Evolutionary conservation across 2,888 invertebrate species (phyloP).

Genomic region (Morpho deidamia): DNA sequence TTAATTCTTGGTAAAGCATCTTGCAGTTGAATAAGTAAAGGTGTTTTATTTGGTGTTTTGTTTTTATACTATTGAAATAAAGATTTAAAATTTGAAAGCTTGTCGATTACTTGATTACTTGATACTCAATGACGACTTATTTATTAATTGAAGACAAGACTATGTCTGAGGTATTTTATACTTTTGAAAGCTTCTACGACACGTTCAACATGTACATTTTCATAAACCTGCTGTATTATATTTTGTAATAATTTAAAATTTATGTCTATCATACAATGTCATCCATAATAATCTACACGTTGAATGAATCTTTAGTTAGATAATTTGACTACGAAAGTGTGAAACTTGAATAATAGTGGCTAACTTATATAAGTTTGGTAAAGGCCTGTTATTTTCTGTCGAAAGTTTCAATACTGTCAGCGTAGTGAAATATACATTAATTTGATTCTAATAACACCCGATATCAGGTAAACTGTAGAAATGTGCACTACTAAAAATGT

Average conservation of each 20-base stretch:
- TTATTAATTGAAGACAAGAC: neutral
- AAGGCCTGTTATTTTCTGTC: slow-evolving; percentile 12
- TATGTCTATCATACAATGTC: neutral
- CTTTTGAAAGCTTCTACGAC: too few species aligned
- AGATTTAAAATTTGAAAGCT: slow-evolving; percentile 4
- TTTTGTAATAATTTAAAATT: too few species aligned
- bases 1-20: slow-evolving; percentile 58
- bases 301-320: slow-evolving; percentile 13
- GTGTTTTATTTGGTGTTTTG: slow-evolving; percentile 32
- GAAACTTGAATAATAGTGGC: slow-evolving; percentile 17
- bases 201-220: too few species aligned
- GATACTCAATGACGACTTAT: neutral
- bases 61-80: slow-evolving; percentile 9
- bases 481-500: too few species aligned
- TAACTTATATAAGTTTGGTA: slow-evolving; percentile 6
- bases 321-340: slow-evolving; percentile 13
- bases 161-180: too few species aligned
- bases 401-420: slow-evolving; percentile 9
- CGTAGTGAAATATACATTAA: neutral
- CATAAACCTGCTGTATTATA: too few species aligned
- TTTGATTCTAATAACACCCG: neutral
- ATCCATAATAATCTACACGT: neutral
- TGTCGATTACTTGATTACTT: neutral
- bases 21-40: slow-evolving; percentile 43
- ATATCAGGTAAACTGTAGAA: too few species aligned